Evolutionary conservation across 2,888 invertebrate species (phyloP).

Genomic region (Himalopsyche anomala): DNA sequence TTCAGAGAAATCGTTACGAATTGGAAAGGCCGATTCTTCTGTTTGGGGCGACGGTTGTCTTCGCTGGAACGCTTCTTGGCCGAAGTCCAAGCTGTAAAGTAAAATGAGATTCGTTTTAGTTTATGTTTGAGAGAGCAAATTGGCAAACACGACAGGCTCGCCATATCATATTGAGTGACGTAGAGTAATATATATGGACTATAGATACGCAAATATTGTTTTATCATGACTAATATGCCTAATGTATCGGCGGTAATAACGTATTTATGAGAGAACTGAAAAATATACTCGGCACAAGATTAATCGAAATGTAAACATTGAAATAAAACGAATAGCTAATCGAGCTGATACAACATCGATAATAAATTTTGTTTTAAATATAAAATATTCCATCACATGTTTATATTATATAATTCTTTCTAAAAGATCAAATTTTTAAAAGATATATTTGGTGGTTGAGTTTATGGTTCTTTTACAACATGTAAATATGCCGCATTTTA

Average conservation of each 20-base stretch:
- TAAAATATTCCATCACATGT: no score
- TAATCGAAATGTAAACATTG: slow-evolving; percentile 2
- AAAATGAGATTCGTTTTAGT: slow-evolving; percentile 67
- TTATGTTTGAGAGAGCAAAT: slow-evolving; percentile 13
- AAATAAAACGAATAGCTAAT: no score
- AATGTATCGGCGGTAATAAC: neutral
- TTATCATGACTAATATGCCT: slow-evolving; percentile 4
- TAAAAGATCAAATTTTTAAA: no score
- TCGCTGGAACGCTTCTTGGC: slow-evolving; percentile 77
- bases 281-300: neutral
- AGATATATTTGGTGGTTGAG: no score
- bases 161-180: slow-evolving; percentile 23
- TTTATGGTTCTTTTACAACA: no score
- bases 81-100: slow-evolving; percentile 78
- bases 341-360: no score
- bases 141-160: neutral
- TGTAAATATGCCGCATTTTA: no score
- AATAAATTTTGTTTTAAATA: no score
- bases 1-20: neutral
- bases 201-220: slow-evolving; percentile 24
- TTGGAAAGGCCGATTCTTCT: slow-evolving; percentile 1
- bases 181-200: neutral
- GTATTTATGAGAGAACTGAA: neutral
- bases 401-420: no score
- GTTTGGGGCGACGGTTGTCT: slow-evolving; percentile 68